phyloP scores from a whole-genome alignment of 2,113 vertebrate genomes.

The Pogona vitticeps region DNA sequence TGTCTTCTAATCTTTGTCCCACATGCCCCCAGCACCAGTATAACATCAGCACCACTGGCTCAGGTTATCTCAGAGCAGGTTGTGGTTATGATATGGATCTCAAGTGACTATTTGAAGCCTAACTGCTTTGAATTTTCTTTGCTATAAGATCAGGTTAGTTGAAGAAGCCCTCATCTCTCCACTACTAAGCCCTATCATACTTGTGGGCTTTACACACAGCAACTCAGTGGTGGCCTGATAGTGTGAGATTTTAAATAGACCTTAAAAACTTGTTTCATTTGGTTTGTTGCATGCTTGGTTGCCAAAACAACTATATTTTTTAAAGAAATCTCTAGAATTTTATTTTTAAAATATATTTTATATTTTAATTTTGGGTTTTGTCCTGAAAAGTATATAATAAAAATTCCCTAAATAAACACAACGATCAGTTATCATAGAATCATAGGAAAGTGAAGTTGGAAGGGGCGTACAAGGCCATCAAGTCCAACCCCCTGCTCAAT shows the following conservation, averaged over 20 bases:
- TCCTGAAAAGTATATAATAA: neutral
- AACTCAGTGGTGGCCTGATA: neutral
- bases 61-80: neutral
- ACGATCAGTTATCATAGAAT: neutral
- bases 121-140: neutral
- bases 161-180: no score
- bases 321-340: no score
- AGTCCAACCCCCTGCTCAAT: no score
- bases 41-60: neutral
- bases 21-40: neutral
- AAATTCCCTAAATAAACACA: neutral
- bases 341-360: neutral
- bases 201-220: neutral
- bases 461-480: no score
- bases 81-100: neutral
- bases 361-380: neutral
- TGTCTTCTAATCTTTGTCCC: neutral
- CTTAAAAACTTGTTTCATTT: neutral
- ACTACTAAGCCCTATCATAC: no score
- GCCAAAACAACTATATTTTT: neutral
- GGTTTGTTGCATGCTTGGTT: neutral
- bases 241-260: neutral
- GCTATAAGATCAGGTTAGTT: neutral
- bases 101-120: neutral
- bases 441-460: no score